phyloP scores from a whole-genome alignment of 2,888 invertebrate species.

The Anorthoa munda region DNA sequence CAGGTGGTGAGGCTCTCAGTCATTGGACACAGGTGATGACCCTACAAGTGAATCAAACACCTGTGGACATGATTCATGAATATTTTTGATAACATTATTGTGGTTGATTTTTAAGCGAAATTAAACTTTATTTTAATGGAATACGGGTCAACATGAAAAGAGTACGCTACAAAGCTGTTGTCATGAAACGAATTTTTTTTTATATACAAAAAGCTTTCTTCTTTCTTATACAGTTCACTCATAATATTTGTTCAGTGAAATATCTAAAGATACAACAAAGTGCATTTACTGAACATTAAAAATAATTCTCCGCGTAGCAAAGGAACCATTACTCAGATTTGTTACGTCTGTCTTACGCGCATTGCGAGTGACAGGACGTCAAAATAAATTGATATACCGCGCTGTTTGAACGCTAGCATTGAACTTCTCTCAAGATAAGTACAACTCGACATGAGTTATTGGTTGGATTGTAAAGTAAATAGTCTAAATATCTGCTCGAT shows the following conservation, averaged over 20 bases:
- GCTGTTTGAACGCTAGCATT: slow-evolving; percentile 51
- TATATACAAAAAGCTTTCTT: background rate
- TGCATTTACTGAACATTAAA: slow-evolving; percentile 17
- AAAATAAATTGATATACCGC: slow-evolving; percentile 62
- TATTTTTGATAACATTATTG: slow-evolving; percentile 34
- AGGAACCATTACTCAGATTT: slow-evolving; percentile 36
- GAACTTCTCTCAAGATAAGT: slow-evolving; percentile 60
- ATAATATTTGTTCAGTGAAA: slow-evolving; percentile 12
- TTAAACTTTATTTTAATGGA: slow-evolving; percentile 31
- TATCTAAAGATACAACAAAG: slow-evolving; percentile 6
- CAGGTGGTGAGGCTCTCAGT: slow-evolving; percentile 82
- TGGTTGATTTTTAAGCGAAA: slow-evolving; percentile 6
- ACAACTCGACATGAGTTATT: slow-evolving; percentile 47
- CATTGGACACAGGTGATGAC: slow-evolving; percentile 76
- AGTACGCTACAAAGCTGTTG: background rate
- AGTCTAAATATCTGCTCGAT: slow-evolving; percentile 1
- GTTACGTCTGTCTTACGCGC: slow-evolving; percentile 22
- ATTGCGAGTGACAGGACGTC: slow-evolving; percentile 55
- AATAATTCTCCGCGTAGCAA: slow-evolving; percentile 7
- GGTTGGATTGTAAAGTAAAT: slow-evolving; percentile 25
- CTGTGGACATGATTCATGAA: slow-evolving; percentile 41
- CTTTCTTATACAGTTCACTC: slow-evolving; percentile 21
- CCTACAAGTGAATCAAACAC: slow-evolving; percentile 67
- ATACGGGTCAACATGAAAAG: slow-evolving; percentile 27
- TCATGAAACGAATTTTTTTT: slow-evolving; percentile 10